Evolutionary conservation across 2,888 invertebrate species (phyloP), one percentile per base, ranked within the genome.

Genomic region (Caenorhabditis plicata): DNA sequence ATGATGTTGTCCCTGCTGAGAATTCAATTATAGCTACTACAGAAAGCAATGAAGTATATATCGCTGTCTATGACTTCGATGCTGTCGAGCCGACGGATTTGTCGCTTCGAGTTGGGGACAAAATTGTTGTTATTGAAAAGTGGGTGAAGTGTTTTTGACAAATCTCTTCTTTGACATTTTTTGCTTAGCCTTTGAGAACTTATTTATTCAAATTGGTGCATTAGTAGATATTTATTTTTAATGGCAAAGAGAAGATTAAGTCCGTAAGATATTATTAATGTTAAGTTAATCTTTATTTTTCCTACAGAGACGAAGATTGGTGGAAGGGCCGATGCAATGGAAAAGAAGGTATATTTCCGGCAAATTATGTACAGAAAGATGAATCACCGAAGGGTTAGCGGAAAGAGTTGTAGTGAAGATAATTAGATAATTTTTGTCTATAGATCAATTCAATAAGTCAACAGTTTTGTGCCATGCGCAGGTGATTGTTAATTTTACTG

Each of bases 301-400:
- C 35, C 43, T 95, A 95, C 83, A 88, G 89, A 69, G 93, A 95
- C 60, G 95, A 93, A 0, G 95, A 96, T 81, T 98, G 96, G 96
- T 98, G 96, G 96, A 94, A 94, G 88, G 66, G 72, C 2, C 39
- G 53, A 9, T 63, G 92, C 69, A 90, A 89, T 33, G 85, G 87
- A 74, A 86, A 88, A 64, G 87, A 87, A 9, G 98, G 98, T 49
- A 92, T 96, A 71, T 98, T 98, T 84, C 98, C 98, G 0, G 92
- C 92, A 2, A 96, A 94, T 85, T 98, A 96, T 84, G 96, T 86
- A n/a, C 81, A 74, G 47, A 71, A 67, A 39, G 39, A 11, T 9
- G 19, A 3, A 2, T 29, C 41, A 27, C 22, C 20, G 22, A n/a
- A n/a, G n/a, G n/a, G n/a, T n/a, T n/a, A n/a, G n/a, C n/a, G n/a